Evolutionary conservation across 2,113 vertebrate genomes (phyloP), one percentile per base, ranked within the genome.

Genomic region (Tetrao urogallus): DNA sequence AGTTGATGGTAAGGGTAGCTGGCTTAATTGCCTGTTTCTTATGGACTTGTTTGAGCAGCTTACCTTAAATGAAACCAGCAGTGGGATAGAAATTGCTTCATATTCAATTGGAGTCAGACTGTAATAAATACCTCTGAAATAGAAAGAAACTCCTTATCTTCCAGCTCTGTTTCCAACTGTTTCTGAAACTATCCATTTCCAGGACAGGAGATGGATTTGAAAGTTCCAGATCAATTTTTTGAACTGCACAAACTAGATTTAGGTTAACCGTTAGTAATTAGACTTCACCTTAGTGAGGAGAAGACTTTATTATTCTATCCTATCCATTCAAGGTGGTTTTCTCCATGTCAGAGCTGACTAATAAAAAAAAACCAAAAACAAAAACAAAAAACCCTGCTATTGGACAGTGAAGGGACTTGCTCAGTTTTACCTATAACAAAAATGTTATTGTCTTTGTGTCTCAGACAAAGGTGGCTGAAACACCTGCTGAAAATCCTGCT

Each of bases 401-500:
- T 75, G 38, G 48, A 10, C 8, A 66, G 69, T 63, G 52, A 52
- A 80, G 67, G 38, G 34, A 11, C 30, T 34, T 82, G 24, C 56
- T 70, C 25, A 67, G 70, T 30, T 84, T 71, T 65, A 21, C 24
- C 38, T 82, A 2, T 69, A 94, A 27, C 36, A 47, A 82, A 82
- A 40, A 19, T 30, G 25, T 5, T 50, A 27, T 54, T 54, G 71
- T 91, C 93, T 11, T 73, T 94, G 16, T 95, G 24, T 96, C 85
- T 92, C 65, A 96, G 95, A 80, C 95, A 95, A 97, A 98, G 95
- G 94, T 95, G 87, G 86, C 97, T 93, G 98, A 98, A 92, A 96
- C 90, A 79, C 88, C 98, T 88, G 88, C 97, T 79, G 98, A 97
- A 95, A 98, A 96, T 93, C 96, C 97, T 74, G 95, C 97, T 97